Evolutionary conservation across 37 sponge, comb jelly and placozoan species (phyloP).

Genomic region (Cladorhizidae sp.): DNA sequence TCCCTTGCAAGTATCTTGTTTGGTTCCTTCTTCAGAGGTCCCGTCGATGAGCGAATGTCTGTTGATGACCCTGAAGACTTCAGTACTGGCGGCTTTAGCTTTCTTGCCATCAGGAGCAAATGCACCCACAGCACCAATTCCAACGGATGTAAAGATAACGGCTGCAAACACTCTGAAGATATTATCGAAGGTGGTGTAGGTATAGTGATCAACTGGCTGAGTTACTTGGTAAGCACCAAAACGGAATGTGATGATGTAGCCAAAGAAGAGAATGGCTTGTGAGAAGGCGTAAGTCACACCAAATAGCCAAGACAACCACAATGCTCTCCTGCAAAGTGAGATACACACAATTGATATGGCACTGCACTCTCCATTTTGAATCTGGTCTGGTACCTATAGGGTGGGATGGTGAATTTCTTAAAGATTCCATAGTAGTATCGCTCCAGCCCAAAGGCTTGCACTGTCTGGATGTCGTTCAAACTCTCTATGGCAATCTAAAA

Average conservation of each 20-base stretch:
- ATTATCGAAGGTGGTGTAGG: slow-evolving; percentile 14
- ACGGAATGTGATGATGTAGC: slow-evolving; percentile 61
- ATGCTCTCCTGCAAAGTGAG: slow-evolving; percentile 16
- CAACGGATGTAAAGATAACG: slow-evolving; percentile 59
- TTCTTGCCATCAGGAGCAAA: slow-evolving; percentile 69
- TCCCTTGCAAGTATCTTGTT: slow-evolving; percentile 49
- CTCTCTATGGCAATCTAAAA: slow-evolving; percentile 61
- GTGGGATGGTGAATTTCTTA: not conserved
- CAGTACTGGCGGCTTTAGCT: slow-evolving; percentile 59
- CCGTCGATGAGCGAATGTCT: slow-evolving; percentile 53
- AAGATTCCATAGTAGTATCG: slow-evolving; percentile 29
- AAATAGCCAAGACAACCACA: not conserved
- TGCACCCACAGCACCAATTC: slow-evolving; percentile 50
- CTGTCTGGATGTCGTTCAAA: slow-evolving; percentile 83
- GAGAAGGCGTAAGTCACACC: slow-evolving; percentile 69
- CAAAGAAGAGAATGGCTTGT: slow-evolving; percentile 53
- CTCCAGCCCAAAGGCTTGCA: slow-evolving; percentile 62
- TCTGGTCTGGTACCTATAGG: slow-evolving; percentile 38
- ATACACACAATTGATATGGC: not conserved
- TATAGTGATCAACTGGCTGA: slow-evolving; percentile 13
- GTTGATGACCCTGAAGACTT: slow-evolving; percentile 67
- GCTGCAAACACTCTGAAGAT: slow-evolving; percentile 64
- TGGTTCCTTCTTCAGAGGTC: slow-evolving; percentile 60
- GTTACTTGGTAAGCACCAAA: slow-evolving; percentile 77
- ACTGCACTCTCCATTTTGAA: not conserved